These are phyloP conservation scores for Microtus ochrogaster DNA, from an alignment of 2,113 vertebrate genomes.

Conservation along the genomic window DNA sequence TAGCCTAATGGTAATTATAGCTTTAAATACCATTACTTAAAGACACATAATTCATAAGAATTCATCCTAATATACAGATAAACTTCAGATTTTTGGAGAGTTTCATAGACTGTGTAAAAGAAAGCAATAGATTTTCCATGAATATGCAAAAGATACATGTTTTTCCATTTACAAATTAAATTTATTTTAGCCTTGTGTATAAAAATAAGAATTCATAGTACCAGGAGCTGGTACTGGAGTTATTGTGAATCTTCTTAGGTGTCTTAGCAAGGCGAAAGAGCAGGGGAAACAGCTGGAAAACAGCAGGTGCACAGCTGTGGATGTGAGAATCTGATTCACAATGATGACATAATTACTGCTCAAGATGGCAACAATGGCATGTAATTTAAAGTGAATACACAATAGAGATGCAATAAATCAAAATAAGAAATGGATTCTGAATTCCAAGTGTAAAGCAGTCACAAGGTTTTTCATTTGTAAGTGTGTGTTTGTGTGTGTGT, in stretches of 20 bases:
- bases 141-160: not conserved
- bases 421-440: constrained; percentile 9
- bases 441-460: constrained; percentile 25
- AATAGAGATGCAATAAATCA: constrained; percentile 63
- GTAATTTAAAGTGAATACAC: constrained; percentile 69
- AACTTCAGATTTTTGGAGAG: not conserved
- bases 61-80: not conserved
- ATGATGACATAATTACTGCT: constrained; percentile 72
- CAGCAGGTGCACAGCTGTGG: constrained; percentile 64
- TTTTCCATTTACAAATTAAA: constrained; percentile 33
- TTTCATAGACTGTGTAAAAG: not conserved
- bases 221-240: not conserved
- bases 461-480: not conserved
- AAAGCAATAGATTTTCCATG: not conserved
- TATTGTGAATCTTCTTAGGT: constrained; percentile 19
- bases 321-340: constrained; percentile 58
- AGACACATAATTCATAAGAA: not conserved
- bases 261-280: constrained; percentile 54
- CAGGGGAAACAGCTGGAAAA: constrained; percentile 70
- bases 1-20: not conserved
- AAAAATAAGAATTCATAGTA: not conserved
- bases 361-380: constrained; percentile 67
- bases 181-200: not conserved
- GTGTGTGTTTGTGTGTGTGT: not conserved
- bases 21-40: not conserved